Percentiles rank a stretch among this genome's conserved stretches.
Conservation (phyloP, 2,888 invertebrate species). For the Tanytarsus gracilentus region DNA sequence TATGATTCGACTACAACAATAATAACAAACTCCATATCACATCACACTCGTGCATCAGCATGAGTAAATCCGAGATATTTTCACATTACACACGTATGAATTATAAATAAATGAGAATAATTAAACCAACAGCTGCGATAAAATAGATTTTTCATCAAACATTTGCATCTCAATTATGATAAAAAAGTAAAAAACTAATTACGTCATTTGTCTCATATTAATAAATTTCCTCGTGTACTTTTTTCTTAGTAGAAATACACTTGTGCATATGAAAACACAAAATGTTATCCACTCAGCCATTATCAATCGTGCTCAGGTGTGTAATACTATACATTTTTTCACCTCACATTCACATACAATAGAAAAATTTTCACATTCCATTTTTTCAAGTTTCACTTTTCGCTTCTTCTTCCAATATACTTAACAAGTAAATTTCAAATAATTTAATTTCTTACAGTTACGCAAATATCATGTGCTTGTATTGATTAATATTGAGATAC, state of each 20-base stretch:
- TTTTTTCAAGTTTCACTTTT: constrained; percentile 18
- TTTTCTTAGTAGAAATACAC: constrained; percentile 10
- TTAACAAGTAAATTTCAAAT: too few relatives aligned
- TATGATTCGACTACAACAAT: too few relatives aligned
- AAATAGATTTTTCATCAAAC: too few relatives aligned
- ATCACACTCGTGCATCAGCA: too few relatives aligned
- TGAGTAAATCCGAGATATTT: too few relatives aligned
- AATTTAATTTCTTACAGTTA: too few relatives aligned
- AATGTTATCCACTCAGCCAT: background rate
- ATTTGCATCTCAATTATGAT: constrained; percentile 5
- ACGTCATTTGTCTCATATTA: constrained; percentile 14
- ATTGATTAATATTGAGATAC: too few relatives aligned
- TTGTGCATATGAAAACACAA: background rate
- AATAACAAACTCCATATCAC: too few relatives aligned
- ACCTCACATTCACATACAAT: constrained; percentile 29
- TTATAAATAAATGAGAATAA: background rate
- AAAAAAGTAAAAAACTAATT: constrained; percentile 22
- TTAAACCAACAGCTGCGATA: background rate
- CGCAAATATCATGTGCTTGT: too few relatives aligned
- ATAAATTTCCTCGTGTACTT: constrained; percentile 19
- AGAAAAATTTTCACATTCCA: constrained; percentile 30
- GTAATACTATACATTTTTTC: constrained; percentile 15
- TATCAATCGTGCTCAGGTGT: constrained; percentile 21
- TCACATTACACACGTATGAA: too few relatives aligned
- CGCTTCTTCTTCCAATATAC: too few relatives aligned